Evolutionary conservation across 2,888 invertebrate genomes (phyloP), one percentile per base, ranked within the genome.

Genomic region (Lathronympha strigana): DNA sequence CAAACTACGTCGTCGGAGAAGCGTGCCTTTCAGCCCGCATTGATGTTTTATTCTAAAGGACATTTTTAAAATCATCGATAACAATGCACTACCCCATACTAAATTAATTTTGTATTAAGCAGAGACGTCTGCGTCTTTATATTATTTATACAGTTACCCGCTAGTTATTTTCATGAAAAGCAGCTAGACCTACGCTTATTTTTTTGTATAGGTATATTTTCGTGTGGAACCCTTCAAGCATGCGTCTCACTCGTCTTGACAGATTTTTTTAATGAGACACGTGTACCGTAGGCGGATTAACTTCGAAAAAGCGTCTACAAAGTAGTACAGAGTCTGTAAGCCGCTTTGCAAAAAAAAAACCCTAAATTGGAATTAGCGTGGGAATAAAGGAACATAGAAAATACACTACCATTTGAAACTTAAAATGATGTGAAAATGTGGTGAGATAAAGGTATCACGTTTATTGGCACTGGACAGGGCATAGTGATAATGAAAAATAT

Each of bases 351-450:
- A 53, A 63, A 57, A 58, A 66, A 61, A 55, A 40, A 61, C 51
- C 51, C 53, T 64, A 64, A 64, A 64, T 64, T 54, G 60, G 66
- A 66, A 66, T 66, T 53, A 66, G 40, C 66, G 54, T 61, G 38
- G 54, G 53, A 61, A 54, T 58, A 54, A 66, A 47, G 17, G 51
- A 58, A 61, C 45, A 64, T 57, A 57, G 45, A 36, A 61, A 54
- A 49, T 28, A 47, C 53, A 53, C 45, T 47, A 60, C 53, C 54
- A 63, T 66, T 55, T 36, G 47, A 61, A 36, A 62, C 49, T 51
- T n/a, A n/a, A n/a, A n/a, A 67, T 69, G 55, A 58, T 61, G 43
- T 9, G 53, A 31, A 54, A 55, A 38, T 45, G 31, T 53, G 15
- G 45, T n/a, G 51, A 63, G 57, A 67, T 63, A 63, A 58, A 23